Conservation (phyloP, 2,797 vertebrate species). For the Megalops cyprinoides region DNA sequence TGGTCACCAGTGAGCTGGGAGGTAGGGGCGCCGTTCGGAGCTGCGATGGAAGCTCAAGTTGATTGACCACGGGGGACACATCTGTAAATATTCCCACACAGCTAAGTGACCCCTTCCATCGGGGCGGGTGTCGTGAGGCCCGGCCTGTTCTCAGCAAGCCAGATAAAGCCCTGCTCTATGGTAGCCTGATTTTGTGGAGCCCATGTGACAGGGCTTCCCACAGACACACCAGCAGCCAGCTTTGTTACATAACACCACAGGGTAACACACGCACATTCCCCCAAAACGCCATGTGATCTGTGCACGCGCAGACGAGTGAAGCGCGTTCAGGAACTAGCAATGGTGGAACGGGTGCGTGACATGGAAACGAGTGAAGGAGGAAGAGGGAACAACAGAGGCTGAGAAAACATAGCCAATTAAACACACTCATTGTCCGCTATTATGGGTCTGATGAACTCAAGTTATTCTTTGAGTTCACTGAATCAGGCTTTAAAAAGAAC, state of each 20-base stretch:
- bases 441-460: neutral
- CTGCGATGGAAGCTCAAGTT: conserved; percentile 44
- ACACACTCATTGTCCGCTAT: too few species aligned
- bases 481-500: neutral
- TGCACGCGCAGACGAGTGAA: conserved; percentile 1
- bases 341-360: neutral
- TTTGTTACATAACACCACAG: neutral
- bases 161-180: conserved; percentile 33
- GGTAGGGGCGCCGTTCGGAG: conserved; percentile 31
- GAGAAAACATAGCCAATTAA: too few species aligned
- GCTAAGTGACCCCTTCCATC: conserved; percentile 27
- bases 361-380: neutral
- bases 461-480: neutral
- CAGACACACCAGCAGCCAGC: neutral
- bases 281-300: neutral
- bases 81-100: conserved; percentile 51
- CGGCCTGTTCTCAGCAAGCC: conserved; percentile 33
- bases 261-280: conserved; percentile 5
- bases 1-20: conserved; percentile 23
- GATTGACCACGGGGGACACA: conserved; percentile 49
- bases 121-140: conserved; percentile 23
- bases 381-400: neutral
- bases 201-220: conserved; percentile 18
- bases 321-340: neutral
- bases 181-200: conserved; percentile 14